A percentile compares a stretch with the other conserved stretches of the same genome.
Evolutionary conservation across 2,113 vertebrate species (phyloP).

Genomic region (Crocuta crocuta): DNA sequence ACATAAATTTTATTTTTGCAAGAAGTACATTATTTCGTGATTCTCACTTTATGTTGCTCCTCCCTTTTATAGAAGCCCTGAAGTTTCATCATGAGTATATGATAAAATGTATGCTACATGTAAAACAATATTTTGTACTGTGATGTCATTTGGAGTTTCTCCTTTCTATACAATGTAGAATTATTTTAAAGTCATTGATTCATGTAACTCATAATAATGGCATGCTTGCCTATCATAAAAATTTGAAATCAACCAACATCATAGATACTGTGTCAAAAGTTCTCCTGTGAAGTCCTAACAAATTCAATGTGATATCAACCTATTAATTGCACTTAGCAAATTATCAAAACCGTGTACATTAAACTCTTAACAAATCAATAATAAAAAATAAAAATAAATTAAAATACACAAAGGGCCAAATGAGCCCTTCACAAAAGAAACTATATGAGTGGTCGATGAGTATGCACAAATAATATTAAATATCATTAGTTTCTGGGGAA

Average conservation of each 20-base stretch:
- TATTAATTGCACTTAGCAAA: neutral
- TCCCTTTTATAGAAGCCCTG: neutral
- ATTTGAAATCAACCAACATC: neutral
- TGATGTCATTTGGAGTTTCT: conserved; percentile 1
- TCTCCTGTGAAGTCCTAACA: neutral
- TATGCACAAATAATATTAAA: neutral
- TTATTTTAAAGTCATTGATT: conserved; percentile 25
- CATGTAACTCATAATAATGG: neutral
- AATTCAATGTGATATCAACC: neutral
- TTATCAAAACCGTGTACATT: neutral
- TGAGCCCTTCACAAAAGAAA: neutral
- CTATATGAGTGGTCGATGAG: neutral
- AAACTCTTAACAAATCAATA: neutral
- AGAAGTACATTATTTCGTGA: conserved; percentile 58
- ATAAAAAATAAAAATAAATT: neutral
- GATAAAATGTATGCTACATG: conserved; percentile 6
- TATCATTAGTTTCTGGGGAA: neutral
- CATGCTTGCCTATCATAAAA: neutral
- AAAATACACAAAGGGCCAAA: neutral
- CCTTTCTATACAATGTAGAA: neutral
- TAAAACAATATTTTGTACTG: neutral
- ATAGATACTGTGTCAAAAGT: neutral
- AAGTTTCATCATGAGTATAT: neutral
- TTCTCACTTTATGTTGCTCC: conserved; percentile 8
- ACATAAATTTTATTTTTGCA: conserved; percentile 65